These are phyloP conservation scores for Watsonalla cultraria DNA, from an alignment of 2,888 invertebrate genomes.

Conservation along the genomic window DNA sequence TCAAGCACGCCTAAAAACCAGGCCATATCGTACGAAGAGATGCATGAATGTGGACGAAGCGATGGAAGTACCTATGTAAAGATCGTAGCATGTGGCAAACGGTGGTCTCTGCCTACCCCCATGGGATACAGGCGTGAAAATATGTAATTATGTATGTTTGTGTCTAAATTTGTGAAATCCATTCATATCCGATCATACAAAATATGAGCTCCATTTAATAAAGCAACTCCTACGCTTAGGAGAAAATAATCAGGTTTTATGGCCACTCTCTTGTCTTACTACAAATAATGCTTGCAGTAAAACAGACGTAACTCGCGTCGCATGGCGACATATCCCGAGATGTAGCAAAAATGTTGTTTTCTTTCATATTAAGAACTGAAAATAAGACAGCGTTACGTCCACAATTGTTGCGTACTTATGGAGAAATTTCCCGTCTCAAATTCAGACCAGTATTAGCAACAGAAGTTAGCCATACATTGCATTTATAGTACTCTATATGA, in stretches of 20 bases:
- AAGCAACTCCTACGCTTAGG: not conserved
- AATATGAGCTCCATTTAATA: not conserved
- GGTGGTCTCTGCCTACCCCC: no score
- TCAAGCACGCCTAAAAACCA: no score
- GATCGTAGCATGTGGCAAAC: no score
- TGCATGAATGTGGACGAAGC: no score
- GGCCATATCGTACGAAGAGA: no score
- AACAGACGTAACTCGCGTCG: not conserved
- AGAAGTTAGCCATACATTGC: not conserved
- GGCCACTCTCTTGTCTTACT: not conserved
- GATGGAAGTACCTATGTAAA: no score
- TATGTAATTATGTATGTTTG: no score
- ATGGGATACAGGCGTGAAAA: no score
- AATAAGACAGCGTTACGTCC: conserved; percentile 43
- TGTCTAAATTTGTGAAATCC: no score
- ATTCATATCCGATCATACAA: no score
- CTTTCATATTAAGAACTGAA: conserved; percentile 49
- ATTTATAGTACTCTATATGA: not conserved
- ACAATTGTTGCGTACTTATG: conserved; percentile 39
- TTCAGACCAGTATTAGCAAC: conserved; percentile 6
- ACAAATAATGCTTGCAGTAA: not conserved
- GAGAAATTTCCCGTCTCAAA: conserved; percentile 24
- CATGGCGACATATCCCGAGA: not conserved
- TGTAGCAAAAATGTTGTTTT: conserved; percentile 28
- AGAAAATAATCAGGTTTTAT: not conserved